Base-by-base conservation (phyloP, 2,113 vertebrate genomes). In the Aviceda subcristata region DNA sequence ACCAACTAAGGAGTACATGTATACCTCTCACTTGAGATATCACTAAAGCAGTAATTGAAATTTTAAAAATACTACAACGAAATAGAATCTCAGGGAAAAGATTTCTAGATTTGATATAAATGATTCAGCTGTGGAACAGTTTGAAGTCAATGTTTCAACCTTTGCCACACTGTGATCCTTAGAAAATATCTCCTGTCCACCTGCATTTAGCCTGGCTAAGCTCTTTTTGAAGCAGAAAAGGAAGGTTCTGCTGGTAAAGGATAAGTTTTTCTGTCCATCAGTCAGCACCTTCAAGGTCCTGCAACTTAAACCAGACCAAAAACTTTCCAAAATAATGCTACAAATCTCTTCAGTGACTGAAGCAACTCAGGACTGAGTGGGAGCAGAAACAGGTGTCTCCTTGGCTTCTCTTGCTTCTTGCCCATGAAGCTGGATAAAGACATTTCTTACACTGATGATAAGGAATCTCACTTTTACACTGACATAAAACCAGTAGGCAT, bases 401-500 rank as follows among this genome's bases (percentile, higher is more conserved):
- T 64, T 23, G 36, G 21, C 13, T 76, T 85, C 24, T 88, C 41
- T 56, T 84, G 41, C 19, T 6, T 67, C 26, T 68, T 72, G 36
- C 36, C 53, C 29, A 15, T 15, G 16, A 57, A 68, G 19, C 14
- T 76, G 36, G 14, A 56, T 16, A n/a, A 46, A 6, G 7, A 3
- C n/a, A 64, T 4, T 11, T 50, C 50, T 71, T 43, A 39, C 6
- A 41, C 1, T 50, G 12, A 9, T n/a, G 60, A 50, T 39, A 84
- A 50, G 4, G 46, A 56, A 67, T 45, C 43, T 71, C 62, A 45
- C 39, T 16, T 55, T n/a, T 39, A 66, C 18, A 36, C 3, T 4
- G 20, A n/a, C 1, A 0, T 22, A 55, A 69, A 12, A 30, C 27
- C 15, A 43, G 12, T 0, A 14, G 4, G 8, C 13, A 69, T 68